Evolutionary conservation across 2,113 vertebrate species (phyloP), one percentile per base, ranked within the genome.

Genomic region (Menidia beryllina): DNA sequence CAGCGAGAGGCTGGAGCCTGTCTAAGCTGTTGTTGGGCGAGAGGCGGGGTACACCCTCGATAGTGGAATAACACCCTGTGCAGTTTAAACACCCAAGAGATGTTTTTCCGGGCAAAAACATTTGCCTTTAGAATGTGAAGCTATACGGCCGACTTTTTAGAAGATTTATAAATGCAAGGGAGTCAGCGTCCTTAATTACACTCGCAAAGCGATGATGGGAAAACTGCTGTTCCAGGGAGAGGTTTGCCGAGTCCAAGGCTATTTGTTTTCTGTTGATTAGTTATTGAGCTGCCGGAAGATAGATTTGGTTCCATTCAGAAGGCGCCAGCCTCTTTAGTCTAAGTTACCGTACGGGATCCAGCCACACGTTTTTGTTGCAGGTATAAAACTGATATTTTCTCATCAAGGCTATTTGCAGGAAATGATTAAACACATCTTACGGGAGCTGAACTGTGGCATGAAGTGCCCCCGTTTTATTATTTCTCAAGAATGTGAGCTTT

Each of bases 251-350:
- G 24, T 43, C 49, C 4, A 2, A 7, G 54, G 50, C n/a, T 23
- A 23, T 48, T 21, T 39, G 15, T 36, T 36, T 49, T 38, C 15
- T 39, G 52, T 56, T 65, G 43, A 65, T 43, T 65, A 65, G 34
- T 19, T 50, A 21, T 9, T 11, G 15, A 0, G 26, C 9, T 48
- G 41, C 51, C 56, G 52, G 9, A 55, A 67, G n/a, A 30, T 56
- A 14, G 30, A 56, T 63, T 63, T 64, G 17, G 3, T 41, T 7
- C n/a, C 21, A 19, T 34, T 55, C 23, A 48, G 21, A 47, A 25
- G 34, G 41, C 19, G 26, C 9, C 41, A 38, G 1, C 0, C 9
- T 57, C 20, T 13, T 56, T 27, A 41, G 24, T 38, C 10, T 24
- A 47, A 55, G 39, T 45, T 55, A 67, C 30, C 11, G 15, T 14